phyloP scores from a whole-genome alignment of 2,888 invertebrate species.

The Zeuzera pyrina region DNA sequence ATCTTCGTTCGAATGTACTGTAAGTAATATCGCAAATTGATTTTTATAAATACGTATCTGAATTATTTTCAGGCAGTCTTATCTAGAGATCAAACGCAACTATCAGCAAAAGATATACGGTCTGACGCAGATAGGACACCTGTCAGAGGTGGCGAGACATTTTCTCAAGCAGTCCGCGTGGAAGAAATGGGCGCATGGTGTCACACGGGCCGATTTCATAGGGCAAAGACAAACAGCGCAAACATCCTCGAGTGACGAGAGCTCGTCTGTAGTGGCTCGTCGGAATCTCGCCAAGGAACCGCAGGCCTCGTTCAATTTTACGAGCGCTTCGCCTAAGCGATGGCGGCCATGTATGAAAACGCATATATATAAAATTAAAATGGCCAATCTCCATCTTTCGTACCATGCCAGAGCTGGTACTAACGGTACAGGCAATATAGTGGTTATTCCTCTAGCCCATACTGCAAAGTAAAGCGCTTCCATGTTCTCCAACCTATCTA shows the following conservation, averaged over 20 bases:
- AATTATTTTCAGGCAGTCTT: not conserved
- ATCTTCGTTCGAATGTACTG: no score
- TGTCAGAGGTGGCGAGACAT: conserved; percentile 79
- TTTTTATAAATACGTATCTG: not conserved
- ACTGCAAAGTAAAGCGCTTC: conserved; percentile 80
- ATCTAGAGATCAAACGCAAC: not conserved
- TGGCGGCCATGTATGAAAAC: conserved; percentile 78
- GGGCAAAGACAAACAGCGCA: conserved; percentile 83
- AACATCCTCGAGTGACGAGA: conserved; percentile 80
- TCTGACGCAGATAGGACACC: conserved; percentile 84
- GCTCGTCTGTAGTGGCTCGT: conserved; percentile 77
- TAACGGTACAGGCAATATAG: conserved; percentile 69
- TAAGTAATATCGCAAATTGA: no score
- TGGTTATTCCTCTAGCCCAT: conserved; percentile 74
- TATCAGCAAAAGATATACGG: conserved; percentile 72
- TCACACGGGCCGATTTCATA: conserved; percentile 81
- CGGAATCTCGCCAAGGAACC: conserved; percentile 75
- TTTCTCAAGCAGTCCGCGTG: conserved; percentile 83
- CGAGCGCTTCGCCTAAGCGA: conserved; percentile 68
- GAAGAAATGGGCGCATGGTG: conserved; percentile 86
- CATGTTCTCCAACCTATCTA: conserved; percentile 79
- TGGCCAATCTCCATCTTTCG: conserved; percentile 73
- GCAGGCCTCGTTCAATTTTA: conserved; percentile 72
- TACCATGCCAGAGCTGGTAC: conserved; percentile 69
- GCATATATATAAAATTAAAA: conserved; percentile 76